Conservation (phyloP, 2,113 vertebrate species). For the Aspidoscelis tigris region DNA sequence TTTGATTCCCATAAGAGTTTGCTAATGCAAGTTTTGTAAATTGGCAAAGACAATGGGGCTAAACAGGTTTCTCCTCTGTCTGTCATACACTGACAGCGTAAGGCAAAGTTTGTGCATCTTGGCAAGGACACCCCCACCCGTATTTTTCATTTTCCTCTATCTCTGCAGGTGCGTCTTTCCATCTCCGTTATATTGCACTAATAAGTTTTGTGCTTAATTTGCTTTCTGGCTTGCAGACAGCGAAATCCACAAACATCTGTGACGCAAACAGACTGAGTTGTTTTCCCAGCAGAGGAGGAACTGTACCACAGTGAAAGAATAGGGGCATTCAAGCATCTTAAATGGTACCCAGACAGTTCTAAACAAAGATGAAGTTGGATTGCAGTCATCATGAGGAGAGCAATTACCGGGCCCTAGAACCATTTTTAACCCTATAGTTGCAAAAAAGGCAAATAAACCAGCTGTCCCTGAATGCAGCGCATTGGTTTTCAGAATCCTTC, state of each 20-base stretch:
- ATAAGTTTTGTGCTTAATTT: background rate
- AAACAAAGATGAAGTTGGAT: background rate
- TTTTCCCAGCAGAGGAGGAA: background rate
- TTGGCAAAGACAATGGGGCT: too few relatives aligned
- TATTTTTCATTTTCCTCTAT: background rate
- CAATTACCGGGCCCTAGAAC: background rate
- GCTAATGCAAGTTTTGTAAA: too few relatives aligned
- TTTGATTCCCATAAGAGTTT: too few relatives aligned
- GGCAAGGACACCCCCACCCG: too few relatives aligned
- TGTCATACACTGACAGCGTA: too few relatives aligned
- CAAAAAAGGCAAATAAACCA: background rate
- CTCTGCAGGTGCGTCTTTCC: background rate
- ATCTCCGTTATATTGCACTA: background rate
- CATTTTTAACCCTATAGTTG: background rate
- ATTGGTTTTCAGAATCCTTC: background rate
- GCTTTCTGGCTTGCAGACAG: background rate
- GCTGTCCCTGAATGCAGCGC: background rate
- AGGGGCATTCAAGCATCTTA: background rate
- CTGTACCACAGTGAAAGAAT: background rate
- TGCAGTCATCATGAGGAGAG: background rate
- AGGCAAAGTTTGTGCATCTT: background rate
- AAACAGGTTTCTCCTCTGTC: too few relatives aligned
- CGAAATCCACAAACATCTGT: background rate
- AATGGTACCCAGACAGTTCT: background rate
- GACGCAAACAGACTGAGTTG: background rate